These are phyloP conservation scores for Heliconius melpomene DNA, from an alignment of 1,140 invertebrate genomes.

Conservation along the genomic window DNA sequence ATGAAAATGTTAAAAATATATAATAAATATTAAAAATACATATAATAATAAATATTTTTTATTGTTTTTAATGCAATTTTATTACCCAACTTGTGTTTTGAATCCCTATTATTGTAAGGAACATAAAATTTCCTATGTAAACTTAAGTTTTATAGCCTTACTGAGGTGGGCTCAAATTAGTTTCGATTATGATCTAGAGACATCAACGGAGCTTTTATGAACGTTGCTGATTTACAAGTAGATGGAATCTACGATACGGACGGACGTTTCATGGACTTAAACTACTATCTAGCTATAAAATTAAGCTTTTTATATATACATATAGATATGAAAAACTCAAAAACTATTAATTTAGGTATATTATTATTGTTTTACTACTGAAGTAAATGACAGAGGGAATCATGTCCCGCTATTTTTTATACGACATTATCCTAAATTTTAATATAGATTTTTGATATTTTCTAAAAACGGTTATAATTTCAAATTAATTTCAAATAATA, in stretches of 20 bases:
- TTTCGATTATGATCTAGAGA: constrained; percentile 34
- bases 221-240: constrained; percentile 36
- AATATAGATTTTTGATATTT: no score
- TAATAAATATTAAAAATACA: no score
- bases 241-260: constrained; percentile 33
- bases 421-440: no score
- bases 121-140: background rate
- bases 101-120: background rate
- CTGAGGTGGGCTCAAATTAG: constrained; percentile 31
- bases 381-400: no score
- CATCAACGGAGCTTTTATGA: constrained; percentile 37
- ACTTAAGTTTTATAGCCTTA: background rate
- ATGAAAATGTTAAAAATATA: no score
- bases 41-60: no score
- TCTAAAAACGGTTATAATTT: background rate
- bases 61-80: background rate
- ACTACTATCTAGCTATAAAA: background rate
- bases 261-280: constrained; percentile 20
- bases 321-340: background rate
- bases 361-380: background rate
- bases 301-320: no score
- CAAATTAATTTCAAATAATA: background rate
- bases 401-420: no score
- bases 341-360: background rate
- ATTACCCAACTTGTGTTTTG: background rate